Percentiles rank a stretch among this genome's conserved stretches.
Conservation (phyloP, 2,888 invertebrate genomes). For the Cistogaster globosa region DNA sequence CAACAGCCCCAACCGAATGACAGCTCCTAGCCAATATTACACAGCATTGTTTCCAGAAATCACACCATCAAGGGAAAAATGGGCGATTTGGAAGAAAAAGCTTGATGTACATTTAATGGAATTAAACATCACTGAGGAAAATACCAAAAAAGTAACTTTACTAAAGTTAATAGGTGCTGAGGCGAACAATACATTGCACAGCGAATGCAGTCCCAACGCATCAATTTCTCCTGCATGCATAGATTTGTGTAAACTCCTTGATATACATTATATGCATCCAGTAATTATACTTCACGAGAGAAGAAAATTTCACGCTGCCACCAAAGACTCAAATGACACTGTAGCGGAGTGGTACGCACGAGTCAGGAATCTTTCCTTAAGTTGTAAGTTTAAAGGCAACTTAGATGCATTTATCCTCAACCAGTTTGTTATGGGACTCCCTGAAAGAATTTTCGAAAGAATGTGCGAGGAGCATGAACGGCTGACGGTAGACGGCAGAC, state of each 20-base stretch:
- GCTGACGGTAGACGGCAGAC: slow-evolving; percentile 13
- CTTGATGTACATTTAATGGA: slow-evolving; percentile 28
- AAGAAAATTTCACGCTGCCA: slow-evolving; percentile 8
- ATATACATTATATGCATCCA: slow-evolving; percentile 37
- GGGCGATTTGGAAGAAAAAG: slow-evolving; percentile 36
- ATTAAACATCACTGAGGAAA: slow-evolving; percentile 30
- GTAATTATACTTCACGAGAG: slow-evolving; percentile 55
- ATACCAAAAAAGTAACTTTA: slow-evolving; percentile 23
- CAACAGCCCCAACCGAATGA: slow-evolving; percentile 20
- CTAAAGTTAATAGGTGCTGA: slow-evolving; percentile 29
- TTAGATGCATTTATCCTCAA: slow-evolving; percentile 35
- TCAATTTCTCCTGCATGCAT: slow-evolving; percentile 17
- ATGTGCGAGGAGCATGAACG: slow-evolving; percentile 51
- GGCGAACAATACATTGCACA: neutral
- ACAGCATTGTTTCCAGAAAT: slow-evolving; percentile 37
- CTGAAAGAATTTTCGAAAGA: neutral
- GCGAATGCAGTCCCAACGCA: neutral
- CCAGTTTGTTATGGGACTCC: slow-evolving; percentile 34
- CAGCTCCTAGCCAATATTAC: slow-evolving; percentile 43
- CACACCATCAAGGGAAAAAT: slow-evolving; percentile 46
- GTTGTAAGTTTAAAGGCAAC: slow-evolving; percentile 30
- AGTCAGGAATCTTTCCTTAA: slow-evolving; percentile 39
- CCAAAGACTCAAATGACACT: slow-evolving; percentile 19
- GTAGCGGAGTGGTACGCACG: slow-evolving; percentile 42
- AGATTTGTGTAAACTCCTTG: slow-evolving; percentile 21